Evolutionary conservation across 2,888 invertebrate genomes (phyloP), one percentile per base, ranked within the genome.

Genomic region (Aphidius colemani): DNA sequence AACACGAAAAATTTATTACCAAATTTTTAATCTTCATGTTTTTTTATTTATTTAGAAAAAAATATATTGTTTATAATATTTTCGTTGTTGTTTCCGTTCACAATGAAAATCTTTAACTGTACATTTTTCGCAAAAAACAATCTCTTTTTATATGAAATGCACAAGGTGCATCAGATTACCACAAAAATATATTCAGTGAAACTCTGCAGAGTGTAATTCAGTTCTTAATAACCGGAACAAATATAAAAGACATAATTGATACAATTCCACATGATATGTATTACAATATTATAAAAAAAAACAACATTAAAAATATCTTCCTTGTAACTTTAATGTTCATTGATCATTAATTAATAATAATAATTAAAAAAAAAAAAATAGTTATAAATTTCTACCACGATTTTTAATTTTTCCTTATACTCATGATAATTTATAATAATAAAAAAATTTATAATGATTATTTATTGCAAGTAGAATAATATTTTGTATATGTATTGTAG

Each of bases 81-180:
- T 6, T 8, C 11, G 39, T 11, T 45, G 45, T 41, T 9, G 59
- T 59, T 66, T 43, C 51, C 56, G 67, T 66, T 65, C 44, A 50
- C 62, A 62, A 67, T 66, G 59, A 68, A 68, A 63, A 67, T 63
- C 53, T 56, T 59, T 53, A 65, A 70, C 74, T 77, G 46, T 11
- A 72, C 67, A 67, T 61, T 66, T 48, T 50, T 59, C 50, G 65
- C 63, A 61, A 51, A 64, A 40, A 30, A 41, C 62, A 63, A 51
- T 68, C 11, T 60, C 70, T 74, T 75, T 76, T 78, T 77, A 77
- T 75, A 73, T 67, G 56, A 66, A 61, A 62, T 66, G 65, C 66
- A 48, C 73, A 66, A 72, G 66, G 70, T 73, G 73, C 64, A 70
- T 73, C 75, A 61, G 55, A 66, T 53, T 63, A 62, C 61, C 67